Evolutionary conservation across 2,113 vertebrate species (phyloP).

Genomic region (Lepisosteus oculatus): DNA sequence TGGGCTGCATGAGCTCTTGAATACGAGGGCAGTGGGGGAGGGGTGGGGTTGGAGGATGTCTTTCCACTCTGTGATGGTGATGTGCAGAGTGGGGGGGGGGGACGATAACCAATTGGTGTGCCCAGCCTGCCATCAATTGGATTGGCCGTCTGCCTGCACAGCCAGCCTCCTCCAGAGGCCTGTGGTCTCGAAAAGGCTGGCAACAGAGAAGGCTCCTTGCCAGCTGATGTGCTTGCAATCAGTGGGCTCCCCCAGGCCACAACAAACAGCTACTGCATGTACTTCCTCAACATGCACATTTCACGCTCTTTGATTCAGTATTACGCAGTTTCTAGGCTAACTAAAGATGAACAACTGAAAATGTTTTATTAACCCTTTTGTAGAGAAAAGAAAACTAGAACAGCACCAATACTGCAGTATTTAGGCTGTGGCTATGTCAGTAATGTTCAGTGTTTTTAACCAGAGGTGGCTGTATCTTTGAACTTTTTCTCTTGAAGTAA

Average conservation of each 20-base stretch:
- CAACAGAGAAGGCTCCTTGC: neutral
- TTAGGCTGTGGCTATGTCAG: no score
- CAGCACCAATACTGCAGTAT: no score
- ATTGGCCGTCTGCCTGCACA: conserved; percentile 7
- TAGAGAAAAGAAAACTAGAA: no score
- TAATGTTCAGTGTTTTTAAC: no score
- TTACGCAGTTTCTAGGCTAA: no score
- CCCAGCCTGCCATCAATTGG: neutral
- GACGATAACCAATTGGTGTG: neutral
- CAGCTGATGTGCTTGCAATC: neutral
- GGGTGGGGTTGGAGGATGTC: neutral
- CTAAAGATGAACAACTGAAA: no score
- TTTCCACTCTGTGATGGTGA: neutral
- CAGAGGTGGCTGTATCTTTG: no score
- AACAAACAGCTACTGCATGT: no score
- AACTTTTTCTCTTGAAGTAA: no score
- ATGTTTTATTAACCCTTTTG: no score
- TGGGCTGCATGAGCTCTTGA: neutral
- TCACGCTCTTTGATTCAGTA: no score
- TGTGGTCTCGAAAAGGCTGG: conserved; percentile 8
- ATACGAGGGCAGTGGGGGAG: conserved; percentile 7
- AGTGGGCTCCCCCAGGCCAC: neutral
- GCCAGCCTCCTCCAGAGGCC: conserved; percentile 8
- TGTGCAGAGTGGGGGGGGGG: conserved; percentile 1
- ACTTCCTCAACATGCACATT: no score